Conservation (phyloP, 2,888 invertebrate species). For the Periphyllus acericola region DNA sequence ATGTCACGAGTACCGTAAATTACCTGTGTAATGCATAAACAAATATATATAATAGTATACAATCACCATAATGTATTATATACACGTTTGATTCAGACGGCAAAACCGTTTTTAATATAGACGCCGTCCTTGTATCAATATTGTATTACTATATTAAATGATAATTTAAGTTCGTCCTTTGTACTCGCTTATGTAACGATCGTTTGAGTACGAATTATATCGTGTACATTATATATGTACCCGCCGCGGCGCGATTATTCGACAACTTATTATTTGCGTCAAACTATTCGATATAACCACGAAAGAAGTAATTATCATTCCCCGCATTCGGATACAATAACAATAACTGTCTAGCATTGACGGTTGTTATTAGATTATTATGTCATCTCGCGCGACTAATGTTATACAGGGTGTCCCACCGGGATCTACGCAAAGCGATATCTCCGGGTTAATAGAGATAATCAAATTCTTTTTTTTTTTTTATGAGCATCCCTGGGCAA, state of each 20-base stretch:
- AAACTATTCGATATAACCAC: neutral
- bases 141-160: neutral
- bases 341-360: neutral
- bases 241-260: neutral
- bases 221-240: no score
- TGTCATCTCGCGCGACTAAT: no score
- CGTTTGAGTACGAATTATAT: neutral
- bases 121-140: neutral
- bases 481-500: no score
- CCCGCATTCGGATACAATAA: neutral
- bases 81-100: neutral
- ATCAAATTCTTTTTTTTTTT: no score
- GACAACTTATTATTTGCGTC: neutral
- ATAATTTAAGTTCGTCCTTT: neutral
- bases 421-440: no score
- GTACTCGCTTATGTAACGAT: neutral
- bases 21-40: neutral
- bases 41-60: neutral
- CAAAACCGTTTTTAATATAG: neutral
- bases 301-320: neutral
- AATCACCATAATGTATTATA: neutral
- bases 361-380: no score
- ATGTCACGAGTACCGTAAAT: neutral
- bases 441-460: no score
- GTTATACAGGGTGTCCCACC: no score